Evolutionary conservation across 2,888 invertebrate genomes (phyloP), one percentile per base, ranked within the genome.

Genomic region (Conops quadrifasciatus): DNA sequence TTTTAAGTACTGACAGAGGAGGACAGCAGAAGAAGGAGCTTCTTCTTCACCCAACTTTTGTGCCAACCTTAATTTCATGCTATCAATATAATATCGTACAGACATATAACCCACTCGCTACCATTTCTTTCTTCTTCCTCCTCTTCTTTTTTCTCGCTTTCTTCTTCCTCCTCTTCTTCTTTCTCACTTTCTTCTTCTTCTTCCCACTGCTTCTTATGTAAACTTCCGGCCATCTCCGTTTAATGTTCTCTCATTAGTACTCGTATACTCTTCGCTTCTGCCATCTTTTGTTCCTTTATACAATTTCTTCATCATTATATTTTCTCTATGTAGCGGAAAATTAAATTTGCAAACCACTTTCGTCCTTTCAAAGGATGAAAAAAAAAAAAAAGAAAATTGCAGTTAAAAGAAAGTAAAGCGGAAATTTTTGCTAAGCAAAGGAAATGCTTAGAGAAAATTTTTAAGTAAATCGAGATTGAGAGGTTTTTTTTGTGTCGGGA

Each of bases 301-400:
- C 9, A 36, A 24, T 53, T 24, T 28, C 26, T 58, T 58, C 47
- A 21, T 64, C 64, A 24, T 64, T 51, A 51, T n/a, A 13, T 51
- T 26, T 28, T 28, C 26, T 47, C 21, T 65, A 65, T 65, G 51
- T 53, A 30, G 65, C 65, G 65, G 28, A 65, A 65, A 65, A 65
- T 65, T 51, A 65, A 65, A 65, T 51, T 65, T 65, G 30, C 51
- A 51, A 64, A 65, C 11, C 62, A 62, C 45, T 62, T 45, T 60
- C 60, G 60, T 60, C 60, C 19, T 60, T 36, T 28, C 28, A 30
- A 30, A 60, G n/a, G 16, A 30, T 9, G 15, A 28, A 4, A 60
- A 60, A 60, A 60, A 30, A 9, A 36, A 36, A 30, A 9, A 36
- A 36, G 9, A 36, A 36, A 36, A 36, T 36, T 36, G 36, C 36